These are phyloP conservation scores for Pangasius macronema DNA, from an alignment of 2,797 vertebrate genomes.

Conservation along the genomic window DNA sequence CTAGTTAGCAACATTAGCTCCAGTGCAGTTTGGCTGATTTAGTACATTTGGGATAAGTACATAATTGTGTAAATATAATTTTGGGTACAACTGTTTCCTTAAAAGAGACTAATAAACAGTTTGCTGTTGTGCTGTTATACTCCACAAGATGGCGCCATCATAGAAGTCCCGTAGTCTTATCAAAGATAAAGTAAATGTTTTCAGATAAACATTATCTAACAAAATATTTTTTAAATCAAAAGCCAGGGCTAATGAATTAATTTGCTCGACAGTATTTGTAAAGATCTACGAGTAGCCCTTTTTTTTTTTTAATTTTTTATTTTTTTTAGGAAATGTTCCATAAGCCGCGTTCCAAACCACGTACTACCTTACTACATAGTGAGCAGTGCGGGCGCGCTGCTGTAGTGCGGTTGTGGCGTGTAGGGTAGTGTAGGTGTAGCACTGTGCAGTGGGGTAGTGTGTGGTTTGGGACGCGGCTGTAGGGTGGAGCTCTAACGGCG, in stretches of 20 bases:
- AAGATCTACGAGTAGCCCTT: not conserved
- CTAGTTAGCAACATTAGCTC: not conserved
- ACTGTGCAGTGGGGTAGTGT: not conserved
- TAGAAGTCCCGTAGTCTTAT: not conserved
- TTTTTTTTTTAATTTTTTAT: not conserved
- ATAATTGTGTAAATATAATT: not conserved
- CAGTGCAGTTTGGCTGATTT: not conserved
- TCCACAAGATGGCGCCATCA: conserved; percentile 40
- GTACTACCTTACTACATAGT: not conserved
- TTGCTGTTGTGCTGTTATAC: not conserved
- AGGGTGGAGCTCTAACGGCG: conserved; percentile 66
- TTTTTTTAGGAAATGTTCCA: not conserved
- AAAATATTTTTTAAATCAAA: not conserved
- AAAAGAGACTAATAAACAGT: not conserved
- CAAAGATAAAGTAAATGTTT: not conserved
- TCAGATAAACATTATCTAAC: not conserved
- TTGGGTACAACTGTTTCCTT: not conserved
- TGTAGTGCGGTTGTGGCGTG: not conserved
- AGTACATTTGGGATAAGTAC: not conserved
- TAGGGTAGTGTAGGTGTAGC: too few relatives aligned
- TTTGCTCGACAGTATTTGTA: not conserved
- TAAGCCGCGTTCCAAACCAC: not conserved
- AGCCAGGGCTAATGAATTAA: not conserved
- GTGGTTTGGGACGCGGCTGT: not conserved
- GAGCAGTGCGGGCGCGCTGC: not conserved